A percentile compares a stretch with the other conserved stretches of the same genome.
Conservation (phyloP, 1,140 invertebrate genomes). For the Heliconius eleuchia region DNA sequence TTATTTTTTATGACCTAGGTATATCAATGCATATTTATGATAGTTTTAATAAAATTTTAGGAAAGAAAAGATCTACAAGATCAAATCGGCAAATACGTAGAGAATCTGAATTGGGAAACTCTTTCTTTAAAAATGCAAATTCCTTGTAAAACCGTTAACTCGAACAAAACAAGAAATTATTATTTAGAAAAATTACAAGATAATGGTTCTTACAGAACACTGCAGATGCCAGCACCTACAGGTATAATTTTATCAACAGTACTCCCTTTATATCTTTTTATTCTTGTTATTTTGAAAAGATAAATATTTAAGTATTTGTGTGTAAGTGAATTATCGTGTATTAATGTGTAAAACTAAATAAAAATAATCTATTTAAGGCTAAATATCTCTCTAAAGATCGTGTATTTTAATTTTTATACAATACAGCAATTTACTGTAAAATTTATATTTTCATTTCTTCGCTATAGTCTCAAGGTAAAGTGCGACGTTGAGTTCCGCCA, state of each 20-base stretch:
- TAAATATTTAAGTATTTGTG: background rate
- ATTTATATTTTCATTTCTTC: too few relatives aligned
- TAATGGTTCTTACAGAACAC: conserved; percentile 65
- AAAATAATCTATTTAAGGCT: too few relatives aligned
- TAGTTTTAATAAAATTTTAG: conserved; percentile 39
- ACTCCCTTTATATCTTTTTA: background rate
- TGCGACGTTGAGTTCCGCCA: too few relatives aligned
- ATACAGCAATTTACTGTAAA: too few relatives aligned
- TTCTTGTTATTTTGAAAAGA: background rate
- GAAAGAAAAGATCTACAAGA: conserved; percentile 58
- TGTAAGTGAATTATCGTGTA: background rate
- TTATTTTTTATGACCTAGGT: too few relatives aligned
- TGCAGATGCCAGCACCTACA: conserved; percentile 59
- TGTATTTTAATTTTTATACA: too few relatives aligned
- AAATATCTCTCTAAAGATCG: too few relatives aligned
- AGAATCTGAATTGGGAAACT: conserved; percentile 64
- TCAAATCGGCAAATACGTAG: conserved; percentile 58
- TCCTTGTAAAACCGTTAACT: conserved; percentile 50
- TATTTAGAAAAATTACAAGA: conserved; percentile 61
- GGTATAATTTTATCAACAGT: conserved; percentile 35
- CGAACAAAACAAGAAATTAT: conserved; percentile 58
- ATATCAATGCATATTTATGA: too few relatives aligned
- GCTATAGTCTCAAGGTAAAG: too few relatives aligned
- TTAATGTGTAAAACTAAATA: too few relatives aligned
- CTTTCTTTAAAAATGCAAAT: conserved; percentile 68